Evolutionary conservation across 2,113 vertebrate genomes (phyloP), one percentile per base, ranked within the genome.

Genomic region (Loxodonta africana): DNA sequence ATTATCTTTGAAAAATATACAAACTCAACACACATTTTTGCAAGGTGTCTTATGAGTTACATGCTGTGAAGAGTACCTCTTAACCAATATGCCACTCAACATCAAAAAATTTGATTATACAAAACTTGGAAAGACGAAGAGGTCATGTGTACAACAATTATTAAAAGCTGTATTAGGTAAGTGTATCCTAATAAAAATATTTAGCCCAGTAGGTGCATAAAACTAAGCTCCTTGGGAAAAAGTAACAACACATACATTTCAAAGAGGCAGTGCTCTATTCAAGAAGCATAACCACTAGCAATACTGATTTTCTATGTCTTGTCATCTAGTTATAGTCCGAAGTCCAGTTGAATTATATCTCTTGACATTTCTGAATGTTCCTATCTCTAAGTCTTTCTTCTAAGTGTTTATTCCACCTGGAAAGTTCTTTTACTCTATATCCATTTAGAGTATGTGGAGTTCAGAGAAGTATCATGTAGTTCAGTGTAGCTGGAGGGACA

Each of bases 1-100:
- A 95, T 97, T 98, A 94, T 97, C 94, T 98, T 95, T 95, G 95
- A 98, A 97, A 98, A 98, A 63, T 94, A 97, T 94, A 98, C 96
- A 90, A 92, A 85, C 94, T 86, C 74, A 81, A 81, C 84, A 96
- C 80, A 97, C 89, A 95, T 92, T 98, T 96, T 98, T 92, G 74
- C 95, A 97, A 94, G 94, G 93, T 97, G 97, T 97, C 96, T 77
- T 96, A 96, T 41, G 78, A 95, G 65, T 91, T 93, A 62, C 85
- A 91, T 78, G 65, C 87, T 95, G 48, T 88, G 60, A 90, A 90
- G 73, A 91, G 33, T 89, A 98, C 96, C 83, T 97, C 90, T 98
- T 95, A 90, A 94, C 41, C 74, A 90, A 88, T 71, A 80, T 90
- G 83, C 41, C 92, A 96, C 86, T 78, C 20, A 67, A 82, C 87